Conservation (phyloP, 1,140 invertebrate species). For the Eumaeus atala region DNA sequence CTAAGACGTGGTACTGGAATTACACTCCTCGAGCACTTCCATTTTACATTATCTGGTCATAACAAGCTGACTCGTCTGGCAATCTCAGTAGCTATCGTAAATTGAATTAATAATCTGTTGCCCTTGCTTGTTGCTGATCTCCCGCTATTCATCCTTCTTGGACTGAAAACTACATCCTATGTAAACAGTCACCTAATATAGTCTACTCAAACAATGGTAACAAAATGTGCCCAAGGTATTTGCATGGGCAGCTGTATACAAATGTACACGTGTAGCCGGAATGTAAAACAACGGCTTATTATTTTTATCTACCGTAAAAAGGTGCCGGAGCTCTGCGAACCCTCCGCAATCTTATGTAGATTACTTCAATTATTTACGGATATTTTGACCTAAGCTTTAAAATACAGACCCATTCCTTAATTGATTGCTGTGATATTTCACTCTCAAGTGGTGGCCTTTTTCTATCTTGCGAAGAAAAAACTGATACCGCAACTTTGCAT, state of each 20-base stretch:
- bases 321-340: constrained; percentile 1
- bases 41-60: no score
- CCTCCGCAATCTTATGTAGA: constrained; percentile 10
- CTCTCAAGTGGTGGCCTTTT: neutral
- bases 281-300: constrained; percentile 3
- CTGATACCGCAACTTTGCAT: no score
- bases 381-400: constrained; percentile 12
- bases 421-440: constrained; percentile 9
- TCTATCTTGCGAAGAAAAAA: no score
- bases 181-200: no score
- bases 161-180: no score
- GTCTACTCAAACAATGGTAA: neutral
- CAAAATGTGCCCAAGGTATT: neutral
- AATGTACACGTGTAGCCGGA: neutral
- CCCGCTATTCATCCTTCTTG: no score
- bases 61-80: no score
- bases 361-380: constrained; percentile 12
- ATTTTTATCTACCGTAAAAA: constrained; percentile 11
- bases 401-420: constrained; percentile 6
- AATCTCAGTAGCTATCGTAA: no score
- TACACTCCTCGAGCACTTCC: no score
- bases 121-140: no score
- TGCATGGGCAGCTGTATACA: neutral
- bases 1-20: no score
- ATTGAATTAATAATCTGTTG: no score